Base-by-base conservation (phyloP, 2,888 invertebrate species). In the Drosophila lacicola region DNA sequence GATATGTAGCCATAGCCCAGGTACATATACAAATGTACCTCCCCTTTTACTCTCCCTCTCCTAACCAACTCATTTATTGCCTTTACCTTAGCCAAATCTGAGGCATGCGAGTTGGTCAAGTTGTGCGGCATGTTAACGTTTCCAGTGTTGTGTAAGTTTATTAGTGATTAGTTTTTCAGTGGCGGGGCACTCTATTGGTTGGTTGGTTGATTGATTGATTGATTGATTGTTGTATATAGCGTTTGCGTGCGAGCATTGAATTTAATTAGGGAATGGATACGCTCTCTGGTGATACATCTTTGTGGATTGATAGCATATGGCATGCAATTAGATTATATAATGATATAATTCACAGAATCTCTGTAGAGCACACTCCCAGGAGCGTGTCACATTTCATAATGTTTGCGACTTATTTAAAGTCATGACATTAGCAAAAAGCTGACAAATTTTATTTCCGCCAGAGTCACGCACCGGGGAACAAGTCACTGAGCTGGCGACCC, bases 361-460 rank as follows among this genome's bases (percentile, higher is more conserved):
- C 47, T 44, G 66, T 44, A n/a, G 63, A 58, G 54, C 49, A 37
- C 8, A 29, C 49, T 65, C 60, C 44, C 70, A 33, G 53, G 45
- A 50, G 69, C 42, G 50, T 53, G 33, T 41, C 53, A 45, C 62
- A 62, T 70, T 57, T 66, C 51, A 57, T 71, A 68, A 70, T 64
- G 66, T 68, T 70, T 73, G 70, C 64, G 60, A 72, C 69, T 78
- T 78, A 80, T 87, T 83, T 87, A 83, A 87, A 87, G 80, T 78
- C 87, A 67, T 69, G 72, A 58, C 78, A 78, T 76, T 70, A 67
- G 47, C 60, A 46, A 58, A 71, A 73, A 73, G 80, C 83, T 87
- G 83, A 84, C 83, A 84, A 84, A 84, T 84, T 84, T 82, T 87
- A 87, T 84, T 84, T 84, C 83, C 87, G 83, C 82, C 46, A 34